phyloP scores from a whole-genome alignment of 2,113 vertebrate species.

The Oreotrochilus melanogaster region DNA sequence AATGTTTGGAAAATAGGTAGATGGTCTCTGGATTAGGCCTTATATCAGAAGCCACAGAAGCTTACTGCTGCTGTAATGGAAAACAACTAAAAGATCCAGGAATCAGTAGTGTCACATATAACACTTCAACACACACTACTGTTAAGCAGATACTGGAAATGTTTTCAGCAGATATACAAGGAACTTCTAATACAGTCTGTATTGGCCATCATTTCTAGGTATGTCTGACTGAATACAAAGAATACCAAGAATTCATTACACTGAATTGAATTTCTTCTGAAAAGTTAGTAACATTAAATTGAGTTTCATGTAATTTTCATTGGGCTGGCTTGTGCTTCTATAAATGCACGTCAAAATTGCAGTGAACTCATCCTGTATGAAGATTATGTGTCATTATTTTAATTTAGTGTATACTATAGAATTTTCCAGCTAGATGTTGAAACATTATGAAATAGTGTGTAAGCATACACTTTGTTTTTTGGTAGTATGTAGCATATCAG shows the following conservation, averaged over 20 bases:
- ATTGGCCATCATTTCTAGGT: neutral
- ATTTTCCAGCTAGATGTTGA: neutral
- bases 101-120: neutral
- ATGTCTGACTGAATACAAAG: neutral
- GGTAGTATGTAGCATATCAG: neutral
- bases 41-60: neutral
- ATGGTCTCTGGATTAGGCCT: neutral
- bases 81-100: neutral
- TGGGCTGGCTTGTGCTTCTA: neutral
- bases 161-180: neutral
- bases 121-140: accelerated
- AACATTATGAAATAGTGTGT: neutral
- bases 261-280: neutral
- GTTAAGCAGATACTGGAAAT: neutral
- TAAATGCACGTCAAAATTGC: neutral
- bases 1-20: neutral
- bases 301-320: neutral
- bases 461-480: neutral
- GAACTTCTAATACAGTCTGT: neutral
- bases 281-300: neutral
- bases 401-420: neutral
- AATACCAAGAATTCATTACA: neutral
- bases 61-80: neutral
- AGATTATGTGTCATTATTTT: neutral
- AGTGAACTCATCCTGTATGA: neutral